Conservation (phyloP, 53 echinoderm and acorn worm species). For the Stichopus horrens region DNA sequence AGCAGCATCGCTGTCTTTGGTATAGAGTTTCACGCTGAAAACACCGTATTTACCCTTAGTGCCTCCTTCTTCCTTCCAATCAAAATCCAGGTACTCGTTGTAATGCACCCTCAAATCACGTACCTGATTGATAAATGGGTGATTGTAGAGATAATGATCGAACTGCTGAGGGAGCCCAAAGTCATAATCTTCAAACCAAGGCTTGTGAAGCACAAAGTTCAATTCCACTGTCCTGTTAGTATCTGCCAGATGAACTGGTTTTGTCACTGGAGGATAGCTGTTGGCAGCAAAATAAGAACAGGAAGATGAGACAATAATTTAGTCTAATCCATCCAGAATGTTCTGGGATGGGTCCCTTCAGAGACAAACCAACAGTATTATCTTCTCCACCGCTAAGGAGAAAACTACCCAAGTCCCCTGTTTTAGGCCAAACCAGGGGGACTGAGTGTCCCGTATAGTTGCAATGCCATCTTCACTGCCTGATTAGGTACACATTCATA, state of each 20-base stretch:
- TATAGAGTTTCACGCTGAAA: conserved; percentile 53
- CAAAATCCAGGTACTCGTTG: conserved; percentile 15
- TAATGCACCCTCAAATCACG: conserved; percentile 44
- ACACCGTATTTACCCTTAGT: conserved; percentile 53
- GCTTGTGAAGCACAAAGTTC: conserved; percentile 65
- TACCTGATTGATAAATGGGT: conserved; percentile 46
- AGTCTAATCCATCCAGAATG: background rate
- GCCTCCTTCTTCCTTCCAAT: conserved; percentile 51
- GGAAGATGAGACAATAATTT: background rate
- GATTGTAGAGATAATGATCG: conserved; percentile 62
- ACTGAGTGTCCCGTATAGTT: too few species aligned
- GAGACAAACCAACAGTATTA: too few species aligned
- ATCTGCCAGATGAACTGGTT: conserved; percentile 45
- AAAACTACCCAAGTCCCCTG: too few species aligned
- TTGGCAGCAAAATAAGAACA: conserved; percentile 10
- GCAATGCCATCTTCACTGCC: too few species aligned
- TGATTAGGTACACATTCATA: too few species aligned
- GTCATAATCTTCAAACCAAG: conserved; percentile 63
- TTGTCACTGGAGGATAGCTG: conserved; percentile 57
- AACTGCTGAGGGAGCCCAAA: conserved; percentile 72
- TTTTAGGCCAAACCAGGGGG: too few species aligned
- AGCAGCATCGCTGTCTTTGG: background rate
- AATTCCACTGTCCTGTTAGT: conserved; percentile 47
- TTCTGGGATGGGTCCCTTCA: too few species aligned
- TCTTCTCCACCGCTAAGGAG: too few species aligned